Evolutionary conservation across 37 sponge, comb jelly and placozoan genomes (phyloP), one percentile per base, ranked within the genome.

Genomic region (Spongilla lacustris): DNA sequence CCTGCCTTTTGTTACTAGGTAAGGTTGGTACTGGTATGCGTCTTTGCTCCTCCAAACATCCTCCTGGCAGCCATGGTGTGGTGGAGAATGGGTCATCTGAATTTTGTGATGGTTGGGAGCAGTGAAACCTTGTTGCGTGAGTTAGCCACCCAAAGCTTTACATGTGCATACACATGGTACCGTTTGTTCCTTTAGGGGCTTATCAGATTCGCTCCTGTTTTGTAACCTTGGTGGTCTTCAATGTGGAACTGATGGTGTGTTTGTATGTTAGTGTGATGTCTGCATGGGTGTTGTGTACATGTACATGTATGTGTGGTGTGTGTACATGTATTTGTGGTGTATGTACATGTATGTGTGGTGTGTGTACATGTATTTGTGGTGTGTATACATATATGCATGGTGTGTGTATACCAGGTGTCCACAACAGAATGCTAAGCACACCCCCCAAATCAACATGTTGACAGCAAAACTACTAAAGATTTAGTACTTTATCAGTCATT

Each of bases 61-160:
- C 38, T 80, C 32, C 76, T 93, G 66, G 91, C 94, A 24, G 5
- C 75, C 14, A 32, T 87, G 31, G 85, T 93, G 19, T 85, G 33
- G 36, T 81, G 66, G 36, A 83, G 76, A 36, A 93, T 93, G 94
- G 91, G 94, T 2, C 84, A 36, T 19, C 74, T 93, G 24, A 37
- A 68, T 30, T 82, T 90, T 34, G 30, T 71, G 71, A 30, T 84
- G 21, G 34, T 90, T 4, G 94, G 94, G 28, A 76, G 79, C 48
- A 90, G 81, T 85, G 48, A 50, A 48, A 69, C 38, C 5, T 73
- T 90, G 2, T 73, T 80, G 12, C 30, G 94, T 93, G n/a, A 86
- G 90, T 85, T 11, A 25, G 0, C 22, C 21, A 3, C 3, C 41
- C 41, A 41, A 9, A 6, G 3, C 41, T 9, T 41, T 6, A 41